Evolutionary conservation across 2,797 vertebrate species (phyloP), one percentile per base, ranked within the genome.

Genomic region (Alcedo quadribrachys): DNA sequence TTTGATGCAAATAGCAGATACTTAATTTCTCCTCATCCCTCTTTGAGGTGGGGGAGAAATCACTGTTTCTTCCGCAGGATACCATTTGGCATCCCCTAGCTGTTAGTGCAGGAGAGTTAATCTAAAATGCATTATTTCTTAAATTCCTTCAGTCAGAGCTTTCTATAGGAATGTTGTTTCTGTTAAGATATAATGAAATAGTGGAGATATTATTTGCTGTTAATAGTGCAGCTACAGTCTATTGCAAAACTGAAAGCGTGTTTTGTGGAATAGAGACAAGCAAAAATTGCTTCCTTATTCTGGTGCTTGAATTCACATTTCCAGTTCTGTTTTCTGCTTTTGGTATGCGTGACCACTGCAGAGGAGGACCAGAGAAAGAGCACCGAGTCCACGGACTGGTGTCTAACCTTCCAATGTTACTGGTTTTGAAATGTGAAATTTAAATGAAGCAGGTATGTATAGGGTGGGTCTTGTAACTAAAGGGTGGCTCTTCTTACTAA

Each of bases 281-380:
- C 60, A 91, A 95, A 97, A 94, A 96, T 51, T 80, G 71, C 48
- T 81, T 92, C 89, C 94, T 93, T 93, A 94, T 95, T 95, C 93
- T 95, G 85, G 53, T 87, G 88, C 46, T 84, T 95, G 92, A 90
- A 81, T 96, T 95, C 86, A 89, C 79, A 48, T 95, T 92, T 92
- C 93, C 76, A 91, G 91, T 94, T 94, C 82, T 93, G 68, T 92
- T 89, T 91, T 91, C 88, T 11, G 46, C 82, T 91, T 83, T 53
- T 92, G 90, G 93, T 90, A 57, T 85, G 87, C 3, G 2, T 88
- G 84, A 68, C 81, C 85, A 0, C 66, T 77, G 82, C 85, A 94
- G 84, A 78, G 45, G 62, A 94, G 62, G 66, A 94, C 79, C 48
- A 54, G 85, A 86, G 89, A 82, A 66, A 85, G 33, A 89, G 69